These are phyloP conservation scores for Hesperia comma DNA, from an alignment of 2,888 invertebrate genomes.

Conservation along the genomic window DNA sequence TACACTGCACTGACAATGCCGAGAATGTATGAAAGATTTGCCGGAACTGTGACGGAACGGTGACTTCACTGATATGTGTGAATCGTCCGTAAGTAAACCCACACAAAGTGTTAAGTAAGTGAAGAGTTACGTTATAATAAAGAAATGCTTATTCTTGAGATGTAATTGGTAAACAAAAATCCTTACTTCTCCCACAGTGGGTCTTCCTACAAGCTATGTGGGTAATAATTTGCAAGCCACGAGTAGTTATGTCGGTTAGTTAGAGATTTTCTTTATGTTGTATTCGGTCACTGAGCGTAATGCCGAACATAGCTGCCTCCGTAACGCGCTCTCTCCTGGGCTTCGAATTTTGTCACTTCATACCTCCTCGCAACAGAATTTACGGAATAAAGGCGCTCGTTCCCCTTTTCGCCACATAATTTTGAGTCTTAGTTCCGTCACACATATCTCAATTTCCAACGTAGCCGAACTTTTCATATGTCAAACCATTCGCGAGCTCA, in stretches of 20 bases:
- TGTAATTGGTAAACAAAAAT: no score
- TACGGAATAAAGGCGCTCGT: not conserved
- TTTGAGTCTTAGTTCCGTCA: not conserved
- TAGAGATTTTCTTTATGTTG: not conserved
- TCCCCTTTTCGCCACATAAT: not conserved
- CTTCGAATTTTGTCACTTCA: not conserved
- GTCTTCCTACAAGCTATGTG: not conserved
- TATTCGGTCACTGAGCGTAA: not conserved
- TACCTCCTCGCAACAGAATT: not conserved
- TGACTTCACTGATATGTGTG: no score
- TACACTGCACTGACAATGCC: no score
- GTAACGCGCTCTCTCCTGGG: not conserved
- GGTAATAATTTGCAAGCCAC: not conserved
- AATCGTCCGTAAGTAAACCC: no score
- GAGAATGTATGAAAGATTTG: no score
- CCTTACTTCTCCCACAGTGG: not conserved
- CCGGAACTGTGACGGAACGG: no score
- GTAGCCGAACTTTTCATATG: no score
- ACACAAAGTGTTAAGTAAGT: no score
- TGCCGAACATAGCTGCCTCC: not conserved
- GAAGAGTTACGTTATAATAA: no score
- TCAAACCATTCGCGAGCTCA: no score
- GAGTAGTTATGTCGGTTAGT: not conserved
- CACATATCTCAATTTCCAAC: not conserved
- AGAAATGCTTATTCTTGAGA: no score